Evolutionary conservation across 2,888 invertebrate genomes (phyloP), one percentile per base, ranked within the genome.

Genomic region (Pardosa pseudoannulata): DNA sequence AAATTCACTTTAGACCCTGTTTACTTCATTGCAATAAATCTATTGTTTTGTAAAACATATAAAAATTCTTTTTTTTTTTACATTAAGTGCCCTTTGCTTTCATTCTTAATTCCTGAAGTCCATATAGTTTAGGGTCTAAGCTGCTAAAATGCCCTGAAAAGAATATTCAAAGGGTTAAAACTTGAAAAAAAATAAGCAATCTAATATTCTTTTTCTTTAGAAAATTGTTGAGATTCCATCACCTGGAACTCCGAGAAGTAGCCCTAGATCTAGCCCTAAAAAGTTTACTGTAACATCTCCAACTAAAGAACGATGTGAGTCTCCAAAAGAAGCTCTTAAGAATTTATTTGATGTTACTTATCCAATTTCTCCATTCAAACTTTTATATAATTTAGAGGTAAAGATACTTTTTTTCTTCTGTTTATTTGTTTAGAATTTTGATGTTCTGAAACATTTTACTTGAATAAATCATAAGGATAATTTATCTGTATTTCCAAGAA

Each of bases 371-470:
- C 88, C 88, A 68, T 92, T 92, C 89, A 91, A 92, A 85, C 90
- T 92, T n/a, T 90, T 92, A 28, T 92, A 92, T 88, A 92, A 92
- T 89, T 89, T 93, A 32, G 92, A 92, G 91, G 92, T 92, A 79
- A n/a, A 32, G n/a, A n/a, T 36, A 11, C 31, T 68, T n/a, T 36
- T 6, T 28, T 65, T 31, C n/a, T n/a, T n/a, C n/a, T n/a, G n/a
- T n/a, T n/a, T n/a, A n/a, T n/a, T n/a, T n/a, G n/a, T n/a, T n/a
- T n/a, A n/a, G n/a, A n/a, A n/a, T n/a, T n/a, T n/a, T n/a, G n/a
- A n/a, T n/a, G n/a, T n/a, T n/a, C n/a, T n/a, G n/a, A n/a, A n/a
- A n/a, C n/a, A n/a, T n/a, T n/a, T n/a, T n/a, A n/a, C n/a, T n/a
- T n/a, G n/a, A n/a, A n/a, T n/a, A n/a, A n/a, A n/a, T n/a, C n/a